phyloP scores from a whole-genome alignment of 2,888 invertebrate species.

The Rhamnusium bicolor region DNA sequence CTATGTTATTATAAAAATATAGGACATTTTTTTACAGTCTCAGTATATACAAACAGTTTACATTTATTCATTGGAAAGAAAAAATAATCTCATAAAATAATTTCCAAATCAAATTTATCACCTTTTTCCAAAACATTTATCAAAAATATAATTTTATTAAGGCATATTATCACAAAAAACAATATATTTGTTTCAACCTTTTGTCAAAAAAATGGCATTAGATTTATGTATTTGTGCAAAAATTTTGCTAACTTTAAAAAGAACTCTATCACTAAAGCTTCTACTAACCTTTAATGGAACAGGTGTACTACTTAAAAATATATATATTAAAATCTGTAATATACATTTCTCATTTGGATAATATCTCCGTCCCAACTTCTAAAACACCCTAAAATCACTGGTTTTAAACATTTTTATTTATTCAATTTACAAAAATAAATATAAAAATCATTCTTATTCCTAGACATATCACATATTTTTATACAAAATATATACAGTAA shows the following conservation, averaged over 20 bases:
- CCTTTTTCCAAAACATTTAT: conserved; percentile 43
- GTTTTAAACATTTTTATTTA: conserved; percentile 6
- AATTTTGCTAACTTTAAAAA: conserved; percentile 25
- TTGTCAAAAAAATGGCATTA: conserved; percentile 32
- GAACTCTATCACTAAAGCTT: conserved; percentile 23
- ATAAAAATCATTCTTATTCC: conserved; percentile 55
- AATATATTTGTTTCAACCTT: conserved; percentile 26
- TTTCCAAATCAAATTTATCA: conserved; percentile 34
- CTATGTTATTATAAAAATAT: conserved; percentile 45
- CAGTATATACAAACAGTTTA: conserved; percentile 44
- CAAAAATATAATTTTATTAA: conserved; percentile 53
- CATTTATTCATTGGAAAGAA: conserved; percentile 24
- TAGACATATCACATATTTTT: conserved; percentile 60
- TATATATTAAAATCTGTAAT: not conserved
- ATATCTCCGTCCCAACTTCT: not conserved
- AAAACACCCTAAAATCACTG: conserved; percentile 18
- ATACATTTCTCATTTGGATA: not conserved
- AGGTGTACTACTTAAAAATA: not conserved
- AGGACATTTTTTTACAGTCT: conserved; percentile 46
- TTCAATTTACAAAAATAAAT: conserved; percentile 60
- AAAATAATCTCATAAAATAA: conserved; percentile 11
- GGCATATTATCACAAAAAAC: conserved; percentile 57
- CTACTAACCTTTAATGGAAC: not conserved
- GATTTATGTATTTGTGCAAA: conserved; percentile 43
- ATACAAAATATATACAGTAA: conserved; percentile 60